Base-by-base conservation (phyloP, 2,888 invertebrate genomes). In the Diabrotica balteata region DNA sequence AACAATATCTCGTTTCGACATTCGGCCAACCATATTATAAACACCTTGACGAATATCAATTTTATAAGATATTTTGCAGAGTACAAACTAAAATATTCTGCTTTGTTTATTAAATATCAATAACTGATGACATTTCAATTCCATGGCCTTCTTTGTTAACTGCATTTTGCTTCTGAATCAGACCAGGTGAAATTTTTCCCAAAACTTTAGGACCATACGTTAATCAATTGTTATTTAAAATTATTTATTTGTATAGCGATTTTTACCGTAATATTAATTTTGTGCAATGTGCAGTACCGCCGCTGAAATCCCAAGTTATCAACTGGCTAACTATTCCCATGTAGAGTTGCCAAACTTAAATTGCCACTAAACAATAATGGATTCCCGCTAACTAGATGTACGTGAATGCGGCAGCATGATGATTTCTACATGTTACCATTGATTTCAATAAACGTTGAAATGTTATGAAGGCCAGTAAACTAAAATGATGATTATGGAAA, bases 241-340 rank as follows among this genome's bases (percentile, higher is more conserved):
- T 43, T 8, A 22, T 3, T 32, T 10, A 17, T 17, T 42, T 42
- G 3, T 5, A n/a, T 43, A 9, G 11, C 2, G 17, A 7, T 42
- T 42, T 42, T n/a, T 7, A 7, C 7, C 11, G 4, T 54, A 4
- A 54, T 7, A 2, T 5, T 10, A 11, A 6, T n/a, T n/a, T 7
- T 42, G 32, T 32, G 32, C 9, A 2, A 10, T n/a, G 54, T 54
- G 32, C 7, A 43, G 43, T 10, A 1, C 42, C 9, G 7, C 11
- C 2, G 10, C 43, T 11, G 17, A 57, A 45, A 17, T 57, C 11
- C n/a, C 43, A 11, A 17, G 45, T n/a, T 57, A n/a, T 17, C 8
- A 57, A 11, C 55, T 55, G 55, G n/a, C 45, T 55, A 55, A 55
- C 55, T 57, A 57, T 17, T 57, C 22, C 45, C 7, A 11, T 44